Evolutionary conservation across 2,113 vertebrate genomes (phyloP), one percentile per base, ranked within the genome.

Genomic region (Emydocephalus ijimae): DNA sequence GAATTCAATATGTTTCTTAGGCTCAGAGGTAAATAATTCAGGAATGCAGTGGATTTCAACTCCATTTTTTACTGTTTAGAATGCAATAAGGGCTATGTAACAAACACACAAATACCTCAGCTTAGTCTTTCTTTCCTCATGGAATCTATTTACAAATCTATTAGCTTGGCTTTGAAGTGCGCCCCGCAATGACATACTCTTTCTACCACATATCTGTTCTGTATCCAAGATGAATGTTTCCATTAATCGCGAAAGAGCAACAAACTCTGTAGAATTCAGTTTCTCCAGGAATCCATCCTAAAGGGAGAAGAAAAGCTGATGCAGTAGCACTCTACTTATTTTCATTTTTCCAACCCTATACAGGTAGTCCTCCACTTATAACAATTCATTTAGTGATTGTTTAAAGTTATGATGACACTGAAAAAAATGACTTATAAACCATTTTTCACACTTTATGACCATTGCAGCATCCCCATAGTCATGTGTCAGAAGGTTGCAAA

Each of bases 111-210:
- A 12, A 91, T 96, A 99, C 99, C 99, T 98, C 89, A 99, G 98
- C 93, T 99, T 99, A 29, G 98, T 99, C 96, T 99, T 99, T 95
- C 99, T 98, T 61, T 99, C 99, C 74, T 99, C 99, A 12, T 99
- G 99, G 97, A 99, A 99, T 91, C 99, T 98, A 90, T 99, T 98
- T 86, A 99, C 99, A 94, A 99, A 99, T 96, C 98, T 98, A 93
- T 98, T 99, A 95, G 99, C 99, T 97, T 99, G 99, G 91, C 98
- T 99, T 97, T 99, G 99, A 94, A 99, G 98, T 26, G 99, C 98
- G 96, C 99, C 99, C 97, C 98, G 95, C 94, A 99, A 97, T 85
- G 98, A 99, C 95, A 98, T 98, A 39, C 99, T 99, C 94, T 98
- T 98, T 92, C 98, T 97, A 96, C 98, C 98, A 29, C 99, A 99